These are phyloP conservation scores for Neocrepidodera transversa DNA, from an alignment of 2,888 invertebrate species.

Conservation along the genomic window DNA sequence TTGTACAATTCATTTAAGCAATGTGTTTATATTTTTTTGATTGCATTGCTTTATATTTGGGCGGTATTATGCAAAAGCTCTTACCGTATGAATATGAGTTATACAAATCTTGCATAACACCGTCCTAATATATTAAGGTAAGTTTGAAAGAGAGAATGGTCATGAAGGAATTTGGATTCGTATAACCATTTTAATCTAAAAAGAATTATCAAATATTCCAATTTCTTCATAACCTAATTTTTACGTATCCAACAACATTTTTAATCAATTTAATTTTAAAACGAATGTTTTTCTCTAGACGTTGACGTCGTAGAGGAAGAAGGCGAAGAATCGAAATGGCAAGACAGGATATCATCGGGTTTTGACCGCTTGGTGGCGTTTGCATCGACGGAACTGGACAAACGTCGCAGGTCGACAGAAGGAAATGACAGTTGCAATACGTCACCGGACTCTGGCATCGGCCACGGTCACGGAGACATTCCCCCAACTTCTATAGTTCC, in stretches of 20 bases:
- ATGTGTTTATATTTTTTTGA: too few species aligned
- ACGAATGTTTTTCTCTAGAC: slow-evolving; percentile 56
- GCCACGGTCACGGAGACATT: slow-evolving; percentile 70
- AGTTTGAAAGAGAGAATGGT: not conserved
- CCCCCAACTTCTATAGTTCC: slow-evolving; percentile 61
- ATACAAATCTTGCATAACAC: too few species aligned
- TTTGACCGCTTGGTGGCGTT: slow-evolving; percentile 94
- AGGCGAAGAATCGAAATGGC: slow-evolving; percentile 88
- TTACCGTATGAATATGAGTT: too few species aligned
- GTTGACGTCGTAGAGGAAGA: slow-evolving; percentile 69
- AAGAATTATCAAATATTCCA: not conserved
- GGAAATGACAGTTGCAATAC: slow-evolving; percentile 79
- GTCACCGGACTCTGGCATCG: slow-evolving; percentile 86
- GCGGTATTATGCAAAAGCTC: too few species aligned
- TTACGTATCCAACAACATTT: slow-evolving; percentile 10
- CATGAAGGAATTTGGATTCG: not conserved
- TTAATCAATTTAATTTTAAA: slow-evolving; percentile 1
- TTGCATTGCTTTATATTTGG: too few species aligned
- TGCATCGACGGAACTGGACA: slow-evolving; percentile 90
- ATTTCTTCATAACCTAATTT: slow-evolving; percentile 1
- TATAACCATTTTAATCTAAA: not conserved
- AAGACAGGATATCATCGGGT: slow-evolving; percentile 89
- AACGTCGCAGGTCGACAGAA: slow-evolving; percentile 83
- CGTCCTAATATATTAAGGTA: too few species aligned
- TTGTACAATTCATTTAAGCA: too few species aligned